phyloP scores from a whole-genome alignment of 37 sponge, comb jelly and placozoan species.

The Crambe crambe region DNA sequence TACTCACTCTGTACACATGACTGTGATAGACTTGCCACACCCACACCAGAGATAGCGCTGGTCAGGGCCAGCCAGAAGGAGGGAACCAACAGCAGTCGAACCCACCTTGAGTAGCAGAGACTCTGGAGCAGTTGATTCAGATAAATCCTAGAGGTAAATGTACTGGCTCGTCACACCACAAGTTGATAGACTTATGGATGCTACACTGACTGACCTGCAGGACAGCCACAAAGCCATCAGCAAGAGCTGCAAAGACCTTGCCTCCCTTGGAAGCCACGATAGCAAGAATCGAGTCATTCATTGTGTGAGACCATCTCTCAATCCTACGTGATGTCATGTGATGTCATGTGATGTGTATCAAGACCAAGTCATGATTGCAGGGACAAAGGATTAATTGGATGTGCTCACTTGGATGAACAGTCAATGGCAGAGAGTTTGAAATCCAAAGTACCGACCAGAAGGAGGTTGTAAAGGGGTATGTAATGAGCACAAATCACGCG shows the following conservation, averaged over 20 bases:
- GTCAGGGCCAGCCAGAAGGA: neutral
- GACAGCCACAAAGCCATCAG: conserved; percentile 62
- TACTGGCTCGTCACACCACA: neutral
- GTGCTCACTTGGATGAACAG: conserved; percentile 28
- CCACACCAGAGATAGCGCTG: conserved; percentile 48
- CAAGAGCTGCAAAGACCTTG: conserved; percentile 49
- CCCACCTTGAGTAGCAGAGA: conserved; percentile 40
- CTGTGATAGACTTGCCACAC: conserved; percentile 45
- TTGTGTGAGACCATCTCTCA: conserved; percentile 46
- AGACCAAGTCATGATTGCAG: too few species aligned
- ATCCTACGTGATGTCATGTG: conserved; percentile 5
- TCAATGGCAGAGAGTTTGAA: conserved; percentile 43
- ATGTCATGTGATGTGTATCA: too few species aligned
- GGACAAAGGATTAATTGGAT: neutral
- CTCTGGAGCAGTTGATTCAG: neutral
- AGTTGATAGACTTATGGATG: neutral
- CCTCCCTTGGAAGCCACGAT: conserved; percentile 11
- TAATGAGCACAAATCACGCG: conserved; percentile 32
- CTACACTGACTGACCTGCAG: conserved; percentile 35
- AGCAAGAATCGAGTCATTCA: conserved; percentile 66
- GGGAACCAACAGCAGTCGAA: conserved; percentile 12
- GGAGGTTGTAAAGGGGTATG: neutral
- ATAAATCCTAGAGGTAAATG: conserved; percentile 8
- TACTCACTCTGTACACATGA: conserved; percentile 37
- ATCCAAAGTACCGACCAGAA: conserved; percentile 71